Base-by-base conservation (phyloP, 2,797 vertebrate genomes). In the Notamacropus eugenii region DNA sequence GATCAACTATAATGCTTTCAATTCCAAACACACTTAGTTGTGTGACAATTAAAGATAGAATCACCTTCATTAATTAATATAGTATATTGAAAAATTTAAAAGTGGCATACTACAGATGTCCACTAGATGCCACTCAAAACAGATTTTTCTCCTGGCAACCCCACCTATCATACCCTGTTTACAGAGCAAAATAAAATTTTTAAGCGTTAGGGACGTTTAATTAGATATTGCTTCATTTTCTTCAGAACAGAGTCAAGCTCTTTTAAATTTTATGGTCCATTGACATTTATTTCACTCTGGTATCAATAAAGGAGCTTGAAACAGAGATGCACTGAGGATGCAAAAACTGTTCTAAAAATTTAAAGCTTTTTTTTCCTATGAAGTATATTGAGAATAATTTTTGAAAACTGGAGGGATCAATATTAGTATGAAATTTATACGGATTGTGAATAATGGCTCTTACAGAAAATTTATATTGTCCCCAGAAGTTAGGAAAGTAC, bases 81-180 rank as follows among this genome's bases (percentile, higher is more conserved):
- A 62, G 31, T 34, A 54, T 4, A 24, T 92, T 97, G 56, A 6
- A 67, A 24, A 92, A 52, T 92, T 90, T 27, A 58, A 34, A 74
- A 93, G 50, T 93, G 90, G 0, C 56, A 93, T 97, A 97, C 55
- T 91, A 5, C 59, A 74, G 1, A 31, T 3, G 50, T 94, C 98
- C 98, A 98, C 98, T 98, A 99, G 98, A 98, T 99, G 99, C 98
- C 98, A 98, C 97, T 97, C 95, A 96, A 94, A 95, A 98, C 96
- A 94, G 34, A 82, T 34, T 97, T 94, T 40, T 40, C 55, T 29
- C 92, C 82, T 28, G 34, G 29, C 0, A 50, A 1, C 59, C 28
- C 9, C 58, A 55, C 57, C 9, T 82, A 58, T 56, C 59, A 94
- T 94, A 96, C 50, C 94, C 40, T 74, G 94, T 97, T 87, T n/a